Evolutionary conservation across 2,888 invertebrate genomes (phyloP).

Genomic region (Suillia variegata): DNA sequence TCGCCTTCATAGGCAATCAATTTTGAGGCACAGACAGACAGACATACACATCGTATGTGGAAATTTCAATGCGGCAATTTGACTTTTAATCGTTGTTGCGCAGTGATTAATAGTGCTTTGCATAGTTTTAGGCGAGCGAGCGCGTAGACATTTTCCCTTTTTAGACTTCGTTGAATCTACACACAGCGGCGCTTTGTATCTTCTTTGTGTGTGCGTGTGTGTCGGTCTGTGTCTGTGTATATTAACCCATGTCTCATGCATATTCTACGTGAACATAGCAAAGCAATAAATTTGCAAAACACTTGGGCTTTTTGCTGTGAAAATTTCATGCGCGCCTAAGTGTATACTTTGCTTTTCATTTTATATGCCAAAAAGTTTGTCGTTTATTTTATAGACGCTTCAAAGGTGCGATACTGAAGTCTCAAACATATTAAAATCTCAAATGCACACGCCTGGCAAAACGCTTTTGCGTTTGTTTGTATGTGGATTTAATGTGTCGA

Average conservation of each 20-base stretch:
- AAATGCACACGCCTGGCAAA: no score
- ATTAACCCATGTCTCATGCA: not conserved
- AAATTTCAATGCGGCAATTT: not conserved
- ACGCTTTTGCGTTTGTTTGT: not conserved
- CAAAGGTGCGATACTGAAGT: no score
- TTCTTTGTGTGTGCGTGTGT: not conserved
- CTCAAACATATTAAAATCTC: no score
- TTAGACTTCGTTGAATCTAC: no score
- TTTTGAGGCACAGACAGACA: no score
- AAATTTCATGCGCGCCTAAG: not conserved
- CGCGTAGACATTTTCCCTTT: no score
- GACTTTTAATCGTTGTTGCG: not conserved
- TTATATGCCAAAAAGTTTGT: no score
- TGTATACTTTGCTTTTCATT: not conserved
- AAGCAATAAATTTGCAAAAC: not conserved
- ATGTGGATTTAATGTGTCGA: not conserved
- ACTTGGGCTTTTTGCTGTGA: not conserved
- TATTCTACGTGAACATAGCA: no score
- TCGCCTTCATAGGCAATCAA: no score
- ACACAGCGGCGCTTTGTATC: no score
- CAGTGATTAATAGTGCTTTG: not conserved
- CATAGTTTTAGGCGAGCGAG: not conserved
- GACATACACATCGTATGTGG: no score
- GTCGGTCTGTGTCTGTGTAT: not conserved
- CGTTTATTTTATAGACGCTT: no score